A percentile compares a stretch with the other conserved stretches of the same genome.
phyloP scores from a whole-genome alignment of 2,888 invertebrate genomes.

The Theodoxus fluviatilis region DNA sequence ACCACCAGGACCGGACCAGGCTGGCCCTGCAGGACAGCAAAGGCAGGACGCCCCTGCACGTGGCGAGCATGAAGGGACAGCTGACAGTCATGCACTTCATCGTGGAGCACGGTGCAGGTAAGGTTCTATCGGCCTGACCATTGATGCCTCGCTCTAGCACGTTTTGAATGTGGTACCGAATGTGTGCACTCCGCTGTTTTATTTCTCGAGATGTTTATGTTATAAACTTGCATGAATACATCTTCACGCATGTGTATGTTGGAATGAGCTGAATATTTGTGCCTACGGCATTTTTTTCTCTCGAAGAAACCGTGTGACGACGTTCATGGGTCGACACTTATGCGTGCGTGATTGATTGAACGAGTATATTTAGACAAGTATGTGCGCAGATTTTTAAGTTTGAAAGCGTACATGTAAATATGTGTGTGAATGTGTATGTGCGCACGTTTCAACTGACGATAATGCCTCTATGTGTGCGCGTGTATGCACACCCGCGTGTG shows the following conservation, averaged over 20 bases:
- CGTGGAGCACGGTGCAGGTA: constrained; percentile 78
- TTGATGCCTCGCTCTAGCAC: too few species aligned
- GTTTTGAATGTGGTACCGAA: too few species aligned
- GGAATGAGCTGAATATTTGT: too few species aligned
- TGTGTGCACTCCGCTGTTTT: too few species aligned
- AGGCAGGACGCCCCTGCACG: constrained; percentile 81
- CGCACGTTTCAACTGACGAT: not conserved
- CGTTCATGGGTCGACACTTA: not conserved
- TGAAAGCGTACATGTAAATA: not conserved
- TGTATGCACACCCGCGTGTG: not conserved
- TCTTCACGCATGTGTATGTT: not conserved
- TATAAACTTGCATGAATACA: too few species aligned
- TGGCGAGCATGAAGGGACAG: constrained; percentile 80
- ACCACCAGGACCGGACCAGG: constrained; percentile 76
- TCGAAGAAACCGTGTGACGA: too few species aligned
- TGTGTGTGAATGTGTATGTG: not conserved
- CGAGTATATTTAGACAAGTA: not conserved
- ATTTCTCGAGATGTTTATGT: too few species aligned
- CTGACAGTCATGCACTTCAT: constrained; percentile 81
- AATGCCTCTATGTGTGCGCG: not conserved
- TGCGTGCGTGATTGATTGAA: not conserved
- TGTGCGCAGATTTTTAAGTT: not conserved
- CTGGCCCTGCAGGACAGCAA: constrained; percentile 76
- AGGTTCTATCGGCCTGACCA: constrained; percentile 35
- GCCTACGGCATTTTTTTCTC: too few species aligned